Percentiles rank a stretch among this genome's conserved stretches.
These are phyloP conservation scores for Aurelia coerulea DNA, from an alignment of 30 jellyfish, hydroid and myxozoan genomes.

Conservation along the genomic window DNA sequence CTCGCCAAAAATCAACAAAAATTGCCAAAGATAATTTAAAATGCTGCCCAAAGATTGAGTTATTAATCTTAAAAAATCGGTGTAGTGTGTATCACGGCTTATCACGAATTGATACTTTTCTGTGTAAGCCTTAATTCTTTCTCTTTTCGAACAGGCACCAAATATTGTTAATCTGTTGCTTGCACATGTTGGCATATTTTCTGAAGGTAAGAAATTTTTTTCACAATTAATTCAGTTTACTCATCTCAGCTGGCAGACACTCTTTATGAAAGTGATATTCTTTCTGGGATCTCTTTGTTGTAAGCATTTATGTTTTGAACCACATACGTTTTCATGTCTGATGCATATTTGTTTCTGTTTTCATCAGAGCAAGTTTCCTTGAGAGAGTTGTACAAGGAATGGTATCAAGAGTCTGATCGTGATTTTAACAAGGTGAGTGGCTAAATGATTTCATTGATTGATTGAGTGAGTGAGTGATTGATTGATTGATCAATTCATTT, in stretches of 20 bases:
- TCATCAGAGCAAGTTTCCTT: conserved; percentile 43
- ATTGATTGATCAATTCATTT: too few species aligned
- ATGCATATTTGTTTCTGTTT: background rate
- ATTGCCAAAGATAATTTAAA: too few species aligned
- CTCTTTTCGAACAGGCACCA: conserved; percentile 62
- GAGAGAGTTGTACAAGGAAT: conserved; percentile 76
- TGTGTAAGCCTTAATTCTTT: background rate
- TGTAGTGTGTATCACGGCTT: too few species aligned
- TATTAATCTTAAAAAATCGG: too few species aligned
- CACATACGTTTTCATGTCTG: too few species aligned
- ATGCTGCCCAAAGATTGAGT: too few species aligned
- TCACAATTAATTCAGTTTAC: background rate
- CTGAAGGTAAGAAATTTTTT: conserved; percentile 59
- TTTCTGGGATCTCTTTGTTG: too few species aligned
- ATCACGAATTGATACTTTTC: too few species aligned
- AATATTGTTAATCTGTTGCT: conserved; percentile 77
- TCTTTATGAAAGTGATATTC: background rate
- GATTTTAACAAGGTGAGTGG: conserved; percentile 74
- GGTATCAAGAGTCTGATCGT: conserved; percentile 85
- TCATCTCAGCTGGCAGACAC: background rate
- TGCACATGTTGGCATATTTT: conserved; percentile 88
- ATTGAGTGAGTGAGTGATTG: too few species aligned
- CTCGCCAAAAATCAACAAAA: too few species aligned
- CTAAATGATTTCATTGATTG: background rate
- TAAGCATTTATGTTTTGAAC: too few species aligned